These are phyloP conservation scores for Agrotis clavis DNA, from an alignment of 2,888 invertebrate species.

Conservation along the genomic window DNA sequence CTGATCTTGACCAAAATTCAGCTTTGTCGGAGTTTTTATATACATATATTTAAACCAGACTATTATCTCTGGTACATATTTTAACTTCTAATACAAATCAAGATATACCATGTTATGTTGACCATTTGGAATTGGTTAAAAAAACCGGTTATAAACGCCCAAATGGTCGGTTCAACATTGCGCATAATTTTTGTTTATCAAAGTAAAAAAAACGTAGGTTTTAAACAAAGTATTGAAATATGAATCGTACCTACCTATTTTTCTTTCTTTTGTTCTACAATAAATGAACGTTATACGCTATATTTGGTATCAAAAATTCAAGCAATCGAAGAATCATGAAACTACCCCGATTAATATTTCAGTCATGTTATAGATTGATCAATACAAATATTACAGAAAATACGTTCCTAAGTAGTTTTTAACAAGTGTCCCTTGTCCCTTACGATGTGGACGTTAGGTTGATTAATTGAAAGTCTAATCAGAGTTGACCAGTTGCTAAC, in stretches of 20 bases:
- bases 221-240: too few species aligned
- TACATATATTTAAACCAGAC: too few species aligned
- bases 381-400: conserved; percentile 19
- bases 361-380: conserved; percentile 8
- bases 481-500: conserved; percentile 75
- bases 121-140: too few species aligned
- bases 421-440: conserved; percentile 15
- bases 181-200: too few species aligned
- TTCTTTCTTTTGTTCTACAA: neutral
- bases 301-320: conserved; percentile 19
- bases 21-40: too few species aligned
- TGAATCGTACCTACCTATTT: neutral
- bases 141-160: too few species aligned
- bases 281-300: neutral
- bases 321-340: neutral
- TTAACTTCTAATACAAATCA: too few species aligned
- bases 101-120: too few species aligned
- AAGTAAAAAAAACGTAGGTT: too few species aligned
- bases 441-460: conserved; percentile 67
- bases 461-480: conserved; percentile 80
- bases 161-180: too few species aligned
- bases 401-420: conserved; percentile 14
- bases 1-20: too few species aligned
- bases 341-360: conserved; percentile 6
- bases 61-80: too few species aligned